A percentile compares a stretch with the other conserved stretches of the same genome.
phyloP scores from a whole-genome alignment of 2,888 invertebrate species.

The Macrosiphum euphorbiae region DNA sequence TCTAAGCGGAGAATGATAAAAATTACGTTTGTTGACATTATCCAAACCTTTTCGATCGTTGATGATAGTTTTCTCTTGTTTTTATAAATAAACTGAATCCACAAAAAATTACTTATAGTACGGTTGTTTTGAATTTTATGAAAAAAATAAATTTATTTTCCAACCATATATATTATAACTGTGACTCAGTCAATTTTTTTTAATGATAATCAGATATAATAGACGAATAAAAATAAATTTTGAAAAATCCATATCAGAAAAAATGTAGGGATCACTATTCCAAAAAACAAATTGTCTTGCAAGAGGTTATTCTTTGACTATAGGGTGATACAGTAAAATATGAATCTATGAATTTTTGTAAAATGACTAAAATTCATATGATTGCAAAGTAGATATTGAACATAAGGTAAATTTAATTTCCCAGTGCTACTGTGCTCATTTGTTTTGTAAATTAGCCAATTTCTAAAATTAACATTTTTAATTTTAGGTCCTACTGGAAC shows the following conservation, averaged over 20 bases:
- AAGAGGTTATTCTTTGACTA: background rate
- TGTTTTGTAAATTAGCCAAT: constrained; percentile 19
- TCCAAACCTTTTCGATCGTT: background rate
- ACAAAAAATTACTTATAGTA: background rate
- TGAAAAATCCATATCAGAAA: background rate
- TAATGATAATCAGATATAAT: background rate
- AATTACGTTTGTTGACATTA: background rate
- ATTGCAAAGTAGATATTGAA: background rate
- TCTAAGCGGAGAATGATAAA: too few relatives aligned
- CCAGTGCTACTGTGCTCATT: background rate
- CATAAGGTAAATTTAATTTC: constrained; percentile 2
- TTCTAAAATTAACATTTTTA: constrained; percentile 24
- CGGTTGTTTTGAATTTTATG: background rate
- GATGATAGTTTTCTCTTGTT: background rate
- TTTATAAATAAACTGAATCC: background rate
- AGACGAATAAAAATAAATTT: background rate
- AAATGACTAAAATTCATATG: background rate
- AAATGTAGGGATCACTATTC: background rate
- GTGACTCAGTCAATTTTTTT: background rate
- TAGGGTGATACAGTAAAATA: background rate
- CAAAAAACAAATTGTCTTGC: background rate
- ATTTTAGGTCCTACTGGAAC: constrained; percentile 11
- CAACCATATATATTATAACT: background rate
- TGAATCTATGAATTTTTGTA: background rate
- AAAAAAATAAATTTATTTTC: background rate